Evolutionary conservation across 1,140 invertebrate species (phyloP), one percentile per base, ranked within the genome.

Genomic region (Cephus cinctus): DNA sequence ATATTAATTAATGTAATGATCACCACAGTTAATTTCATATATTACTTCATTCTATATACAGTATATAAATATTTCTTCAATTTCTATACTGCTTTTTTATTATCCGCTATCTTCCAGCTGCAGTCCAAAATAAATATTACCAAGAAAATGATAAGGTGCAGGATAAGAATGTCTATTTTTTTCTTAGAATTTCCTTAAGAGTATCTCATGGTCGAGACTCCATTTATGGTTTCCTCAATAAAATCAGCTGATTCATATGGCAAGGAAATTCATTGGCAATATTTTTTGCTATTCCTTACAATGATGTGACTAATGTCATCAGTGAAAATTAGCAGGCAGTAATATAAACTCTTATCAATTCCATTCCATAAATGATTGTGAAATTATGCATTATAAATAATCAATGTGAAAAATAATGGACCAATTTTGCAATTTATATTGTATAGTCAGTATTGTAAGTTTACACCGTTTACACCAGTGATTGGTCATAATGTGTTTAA

Each of bases 251-350:
- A 21, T 20, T 27, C 21, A 2, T 42, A 27, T 16, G 30, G n/a
- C 40, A 42, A 42, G 22, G 30, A 42, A 42, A 25, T 42, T 15
- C 15, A 42, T 16, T 8, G 4, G 30, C 30, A 15, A 14, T 42
- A 27, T 42, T n/a, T 25, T 27, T 27, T 42, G 38, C 57, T 53
- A 49, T 50, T 42, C 35, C 47, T 54, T 59, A 32, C 52, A 54
- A 4, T 34, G 11, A 45, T 32, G 11, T 39, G 27, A 18, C 21
- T 43, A 32, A 19, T 23, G 15, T 43, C 20, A 48, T 11, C 20
- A 41, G 35, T 23, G 6, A 38, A 25, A 27, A 32, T 16, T 41
- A 31, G 9, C 15, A 41, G 25, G 42, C 15, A 25, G 6, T 42
- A 45, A 20, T 19, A 43, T 34, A 20, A 46, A 18, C 20, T 30